Base-by-base conservation (phyloP, 2,797 vertebrate species). In the Eulemur mongoz region DNA sequence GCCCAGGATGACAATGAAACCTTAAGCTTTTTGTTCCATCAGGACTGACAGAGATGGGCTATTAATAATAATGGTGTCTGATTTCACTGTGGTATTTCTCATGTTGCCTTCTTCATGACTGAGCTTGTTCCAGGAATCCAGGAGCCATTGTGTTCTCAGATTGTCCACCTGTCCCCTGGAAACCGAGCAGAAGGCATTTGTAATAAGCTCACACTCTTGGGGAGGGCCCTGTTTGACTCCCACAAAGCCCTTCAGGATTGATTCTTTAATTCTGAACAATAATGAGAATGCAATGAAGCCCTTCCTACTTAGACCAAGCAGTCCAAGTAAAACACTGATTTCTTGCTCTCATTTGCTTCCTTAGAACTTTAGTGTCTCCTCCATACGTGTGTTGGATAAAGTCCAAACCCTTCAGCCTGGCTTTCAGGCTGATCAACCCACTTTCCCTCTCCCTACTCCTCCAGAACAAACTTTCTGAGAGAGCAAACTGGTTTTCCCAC, bases 251-350 rank as follows among this genome's bases (percentile, higher is more conserved):
- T 94, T 80, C 43, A 72, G 59, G 76, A 89, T 76, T 93, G 79
- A 97, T 91, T 80, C 4, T 1, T 89, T 96, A 94, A 84, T 93
- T 95, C 89, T 89, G 65, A 93, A 67, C 92, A 94, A 63, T 72
- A 86, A 93, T 78, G 40, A 95, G 38, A 97, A 89, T 82, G 65
- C 38, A 89, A 11, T 9, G 32, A 70, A 94, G 54, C 10, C 59
- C 76, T 83, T 94, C 79, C 54, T 61, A 22, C n/a, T 83, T 52
- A 40, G 73, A 89, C 63, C 73, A 83, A 57, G 91, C 38, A 38
- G 81, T 80, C 72, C 65, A 79, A 91, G 72, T 35, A 45, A 93
- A 86, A 76, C 27, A 93, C 13, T 27, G 38, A 30, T 87, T 78
- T 92, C 50, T n/a, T 52, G 40, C 80, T 22, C 5, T 52, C 65